Base-by-base conservation (phyloP, 2,113 vertebrate genomes). In the Melanocharis versteri region DNA sequence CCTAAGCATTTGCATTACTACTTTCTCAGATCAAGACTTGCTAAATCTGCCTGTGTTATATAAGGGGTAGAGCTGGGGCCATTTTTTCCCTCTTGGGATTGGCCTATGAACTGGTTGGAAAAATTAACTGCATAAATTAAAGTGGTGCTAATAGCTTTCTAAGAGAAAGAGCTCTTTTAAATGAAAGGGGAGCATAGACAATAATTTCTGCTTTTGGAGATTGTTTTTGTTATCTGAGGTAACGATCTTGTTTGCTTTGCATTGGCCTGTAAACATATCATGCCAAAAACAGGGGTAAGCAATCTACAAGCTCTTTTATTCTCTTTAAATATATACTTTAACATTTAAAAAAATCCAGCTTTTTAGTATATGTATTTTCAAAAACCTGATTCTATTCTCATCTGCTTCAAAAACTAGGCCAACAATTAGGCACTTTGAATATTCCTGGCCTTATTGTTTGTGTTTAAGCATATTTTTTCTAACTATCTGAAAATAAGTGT, bases 21-120 rank as follows among this genome's bases (percentile, higher is more conserved):
- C 82, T 77, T 93, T 80, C 82, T 85, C 71, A 90, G 88, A 83
- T 92, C 82, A 90, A 83, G 66, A 90, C 48, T 72, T 61, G 45
- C 42, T 77, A 90, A 92, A 87, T 94, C 61, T 93, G 62, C 40
- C 40, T 92, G 48, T 42, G 35, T 90, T 40, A 19, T 50, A 40
- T 33, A 88, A 73, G 28, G 57, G 24, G 68, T 80, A 93, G 87
- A 93, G 54, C 45, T 90, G 58, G 54, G 61, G 85, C 73, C n/a
- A 80, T 78, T 83, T 76, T 76, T 64, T 35, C 11, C 44, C 40
- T 61, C 71, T 76, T 69, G 35, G 58, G 75, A 92, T 20, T 65
- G 62, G 31, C 58, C 71, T 88, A 42, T 54, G 75, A 94, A 93
- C 45, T 69, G 57, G 48, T 83, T 75, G 77, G 28, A 84, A 88